Conservation (phyloP, 2,888 invertebrate species). For the Ochropleura leucogaster region DNA sequence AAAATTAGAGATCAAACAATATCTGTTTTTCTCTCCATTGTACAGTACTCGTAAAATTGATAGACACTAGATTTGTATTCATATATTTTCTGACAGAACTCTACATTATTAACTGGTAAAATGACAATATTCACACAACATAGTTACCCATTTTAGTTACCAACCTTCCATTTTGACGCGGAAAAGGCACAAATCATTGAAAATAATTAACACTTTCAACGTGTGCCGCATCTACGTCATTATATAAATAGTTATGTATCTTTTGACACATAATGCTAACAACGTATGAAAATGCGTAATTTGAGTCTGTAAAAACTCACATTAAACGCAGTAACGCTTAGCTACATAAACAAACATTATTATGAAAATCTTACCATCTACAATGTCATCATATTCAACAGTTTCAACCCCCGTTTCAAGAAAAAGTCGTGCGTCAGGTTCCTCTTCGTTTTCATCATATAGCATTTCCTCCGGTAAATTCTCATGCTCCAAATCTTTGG, state of each 20-base stretch:
- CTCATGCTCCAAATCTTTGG: constrained; percentile 85
- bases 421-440: constrained; percentile 58
- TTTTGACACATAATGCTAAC: background rate
- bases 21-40: constrained; percentile 34
- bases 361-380: constrained; percentile 8
- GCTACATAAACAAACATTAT: constrained; percentile 1
- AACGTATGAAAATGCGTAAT: background rate
- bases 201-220: constrained; percentile 12
- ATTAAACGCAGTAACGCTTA: background rate
- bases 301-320: background rate
- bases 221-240: background rate
- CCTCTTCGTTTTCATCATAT: constrained; percentile 75
- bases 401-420: constrained; percentile 46
- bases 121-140: background rate
- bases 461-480: constrained; percentile 76
- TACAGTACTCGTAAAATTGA: background rate
- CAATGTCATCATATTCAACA: constrained; percentile 36
- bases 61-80: background rate
- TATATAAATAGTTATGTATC: background rate
- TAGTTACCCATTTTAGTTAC: background rate
- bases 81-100: background rate
- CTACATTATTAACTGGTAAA: background rate
- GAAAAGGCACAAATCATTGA: background rate
- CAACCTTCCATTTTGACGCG: background rate
- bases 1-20: constrained; percentile 16